Evolutionary conservation across 2,797 vertebrate species (phyloP).

Genomic region (Pangasius djambal): DNA sequence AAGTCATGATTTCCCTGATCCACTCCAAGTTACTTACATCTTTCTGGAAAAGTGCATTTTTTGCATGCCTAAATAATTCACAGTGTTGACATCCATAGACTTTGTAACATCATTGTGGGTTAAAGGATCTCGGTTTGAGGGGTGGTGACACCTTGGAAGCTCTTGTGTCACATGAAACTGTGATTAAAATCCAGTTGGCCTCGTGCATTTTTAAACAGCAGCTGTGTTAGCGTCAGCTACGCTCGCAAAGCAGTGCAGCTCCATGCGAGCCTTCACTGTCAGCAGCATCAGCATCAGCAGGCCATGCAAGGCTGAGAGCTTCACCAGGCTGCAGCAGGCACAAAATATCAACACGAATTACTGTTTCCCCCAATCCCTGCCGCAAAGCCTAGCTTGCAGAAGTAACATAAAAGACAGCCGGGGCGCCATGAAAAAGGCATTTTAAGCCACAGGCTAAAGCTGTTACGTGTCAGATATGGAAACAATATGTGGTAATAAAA

Average conservation of each 20-base stretch:
- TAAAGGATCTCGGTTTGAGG: slow-evolving; percentile 42
- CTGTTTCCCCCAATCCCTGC: slow-evolving; percentile 7
- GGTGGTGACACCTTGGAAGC: slow-evolving; percentile 60
- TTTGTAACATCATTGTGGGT: neutral
- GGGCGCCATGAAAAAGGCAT: slow-evolving; percentile 24
- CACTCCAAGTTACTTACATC: neutral
- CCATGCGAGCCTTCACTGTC: slow-evolving; percentile 9
- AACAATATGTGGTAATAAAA: slow-evolving; percentile 72
- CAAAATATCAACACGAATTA: slow-evolving; percentile 36
- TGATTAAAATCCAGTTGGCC: slow-evolving; percentile 60
- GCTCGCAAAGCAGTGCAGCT: slow-evolving; percentile 30
- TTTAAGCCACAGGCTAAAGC: slow-evolving; percentile 53
- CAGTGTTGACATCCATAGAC: neutral
- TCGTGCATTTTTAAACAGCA: slow-evolving; percentile 65
- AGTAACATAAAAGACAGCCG: slow-evolving; percentile 37
- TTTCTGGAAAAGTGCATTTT: slow-evolving; percentile 61
- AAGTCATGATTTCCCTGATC: neutral
- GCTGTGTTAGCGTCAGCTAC: slow-evolving; percentile 56
- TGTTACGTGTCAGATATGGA: slow-evolving; percentile 64
- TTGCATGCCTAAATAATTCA: slow-evolving; percentile 69
- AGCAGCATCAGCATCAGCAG: slow-evolving; percentile 32
- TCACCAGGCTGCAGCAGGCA: slow-evolving; percentile 22
- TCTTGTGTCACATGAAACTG: slow-evolving; percentile 56
- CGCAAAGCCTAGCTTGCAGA: slow-evolving; percentile 13
- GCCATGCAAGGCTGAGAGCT: slow-evolving; percentile 24